phyloP scores from a whole-genome alignment of 2,888 invertebrate species.

The Sturmia bella region DNA sequence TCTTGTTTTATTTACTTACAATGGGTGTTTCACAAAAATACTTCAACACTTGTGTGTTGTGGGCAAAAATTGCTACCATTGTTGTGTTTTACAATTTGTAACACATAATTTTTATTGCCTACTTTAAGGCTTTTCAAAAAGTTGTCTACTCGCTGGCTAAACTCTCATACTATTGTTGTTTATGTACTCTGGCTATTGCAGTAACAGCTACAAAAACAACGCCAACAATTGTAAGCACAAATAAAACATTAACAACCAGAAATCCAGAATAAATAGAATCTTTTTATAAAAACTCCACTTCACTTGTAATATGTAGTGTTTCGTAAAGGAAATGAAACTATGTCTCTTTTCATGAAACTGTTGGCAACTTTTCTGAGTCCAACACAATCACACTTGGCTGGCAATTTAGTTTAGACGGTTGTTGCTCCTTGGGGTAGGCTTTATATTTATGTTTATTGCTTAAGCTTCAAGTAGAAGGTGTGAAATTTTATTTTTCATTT shows the following conservation, averaged over 20 bases:
- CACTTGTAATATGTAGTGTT: conserved; percentile 12
- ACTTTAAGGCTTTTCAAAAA: conserved; percentile 52
- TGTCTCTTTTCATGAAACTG: conserved; percentile 42
- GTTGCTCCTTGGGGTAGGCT: conserved; percentile 59
- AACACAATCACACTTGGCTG: background rate
- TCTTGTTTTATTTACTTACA: conserved; percentile 36
- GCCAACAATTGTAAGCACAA: background rate
- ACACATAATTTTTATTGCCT: conserved; percentile 60
- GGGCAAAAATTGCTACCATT: background rate
- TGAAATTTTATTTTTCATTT: conserved; percentile 34
- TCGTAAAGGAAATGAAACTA: conserved; percentile 57
- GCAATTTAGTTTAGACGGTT: conserved; percentile 19
- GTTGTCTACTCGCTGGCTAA: conserved; percentile 11
- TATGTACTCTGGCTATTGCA: conserved; percentile 38
- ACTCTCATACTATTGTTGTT: conserved; percentile 53
- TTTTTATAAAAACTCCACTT: conserved; percentile 21
- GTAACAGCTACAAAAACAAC: conserved; percentile 10
- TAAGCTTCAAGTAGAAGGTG: conserved; percentile 58
- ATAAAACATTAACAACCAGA: background rate
- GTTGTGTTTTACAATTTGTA: conserved; percentile 38
- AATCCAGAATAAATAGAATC: conserved; percentile 33
- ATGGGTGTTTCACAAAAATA: background rate
- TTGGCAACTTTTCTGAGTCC: conserved; percentile 50
- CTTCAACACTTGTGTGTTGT: conserved; percentile 38
- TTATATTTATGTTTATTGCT: conserved; percentile 62